phyloP scores from a whole-genome alignment of 2,113 vertebrate species.

The Leuciscus idus region DNA sequence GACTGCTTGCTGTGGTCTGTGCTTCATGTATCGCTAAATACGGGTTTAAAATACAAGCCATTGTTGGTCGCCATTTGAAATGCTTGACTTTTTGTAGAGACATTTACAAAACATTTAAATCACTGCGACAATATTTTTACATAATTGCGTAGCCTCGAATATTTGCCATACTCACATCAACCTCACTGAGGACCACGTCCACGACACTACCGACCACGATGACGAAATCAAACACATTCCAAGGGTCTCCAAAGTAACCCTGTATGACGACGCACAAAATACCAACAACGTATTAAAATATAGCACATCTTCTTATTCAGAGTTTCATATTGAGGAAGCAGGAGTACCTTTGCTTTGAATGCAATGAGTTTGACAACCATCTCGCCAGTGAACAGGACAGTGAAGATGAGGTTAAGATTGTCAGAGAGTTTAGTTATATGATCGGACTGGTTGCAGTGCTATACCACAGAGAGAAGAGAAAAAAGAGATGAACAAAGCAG shows the following conservation, averaged over 20 bases:
- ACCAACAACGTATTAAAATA: background rate
- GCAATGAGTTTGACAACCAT: slow-evolving; percentile 97
- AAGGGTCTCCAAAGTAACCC: slow-evolving; percentile 99
- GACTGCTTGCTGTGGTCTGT: slow-evolving; percentile 57
- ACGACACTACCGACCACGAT: slow-evolving; percentile 96
- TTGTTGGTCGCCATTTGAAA: slow-evolving; percentile 12
- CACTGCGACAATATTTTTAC: background rate
- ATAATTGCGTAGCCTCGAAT: background rate
- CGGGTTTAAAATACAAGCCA: slow-evolving; percentile 43
- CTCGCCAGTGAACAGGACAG: slow-evolving; percentile 93
- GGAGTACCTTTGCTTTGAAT: slow-evolving; percentile 89
- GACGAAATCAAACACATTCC: slow-evolving; percentile 98
- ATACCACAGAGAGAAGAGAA: slow-evolving; percentile 26
- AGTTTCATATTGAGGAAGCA: background rate
- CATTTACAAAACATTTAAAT: background rate
- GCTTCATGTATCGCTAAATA: slow-evolving; percentile 45
- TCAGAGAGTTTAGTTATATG: slow-evolving; percentile 92
- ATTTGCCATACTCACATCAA: slow-evolving; percentile 84
- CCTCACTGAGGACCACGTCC: slow-evolving; percentile 96
- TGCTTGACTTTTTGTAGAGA: background rate
- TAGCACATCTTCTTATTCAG: background rate
- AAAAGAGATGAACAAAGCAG: background rate
- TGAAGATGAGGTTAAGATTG: slow-evolving; percentile 93
- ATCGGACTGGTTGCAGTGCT: slow-evolving; percentile 95
- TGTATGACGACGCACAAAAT: slow-evolving; percentile 60